Percentiles rank a stretch among this genome's conserved stretches.
These are phyloP conservation scores for Odontesthes bonariensis DNA, from an alignment of 2,113 vertebrate species.

Conservation along the genomic window DNA sequence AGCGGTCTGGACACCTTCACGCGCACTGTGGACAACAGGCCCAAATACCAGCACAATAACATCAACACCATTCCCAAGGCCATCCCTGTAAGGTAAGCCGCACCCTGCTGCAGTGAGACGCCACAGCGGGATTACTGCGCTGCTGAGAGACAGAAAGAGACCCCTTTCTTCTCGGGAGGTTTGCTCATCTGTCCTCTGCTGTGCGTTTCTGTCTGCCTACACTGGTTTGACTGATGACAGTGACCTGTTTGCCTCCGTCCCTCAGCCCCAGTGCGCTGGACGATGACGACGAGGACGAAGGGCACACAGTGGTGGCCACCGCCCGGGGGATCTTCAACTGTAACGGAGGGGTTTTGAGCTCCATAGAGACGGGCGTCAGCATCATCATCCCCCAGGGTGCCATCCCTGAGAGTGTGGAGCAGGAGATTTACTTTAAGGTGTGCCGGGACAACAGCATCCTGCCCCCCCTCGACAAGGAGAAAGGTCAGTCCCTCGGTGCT, in stretches of 20 bases:
- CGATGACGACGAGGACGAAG: slow-evolving; percentile 96
- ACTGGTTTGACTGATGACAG: slow-evolving; percentile 40
- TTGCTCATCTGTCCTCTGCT: slow-evolving; percentile 20
- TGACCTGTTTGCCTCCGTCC: slow-evolving; percentile 21
- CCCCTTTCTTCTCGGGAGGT: slow-evolving; percentile 19
- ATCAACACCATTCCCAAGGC: slow-evolving; percentile 93
- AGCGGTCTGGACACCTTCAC: slow-evolving; percentile 92
- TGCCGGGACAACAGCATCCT: slow-evolving; percentile 99
- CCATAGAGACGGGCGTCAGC: slow-evolving; percentile 97
- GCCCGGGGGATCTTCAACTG: slow-evolving; percentile 96
- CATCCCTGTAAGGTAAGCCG: slow-evolving; percentile 92
- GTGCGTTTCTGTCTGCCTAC: slow-evolving; percentile 5
- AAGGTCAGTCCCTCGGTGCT: slow-evolving; percentile 83
- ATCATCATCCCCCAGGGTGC: slow-evolving; percentile 99
- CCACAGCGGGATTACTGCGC: slow-evolving; percentile 19
- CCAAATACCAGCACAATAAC: slow-evolving; percentile 96
- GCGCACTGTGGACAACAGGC: slow-evolving; percentile 88
- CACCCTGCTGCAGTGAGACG: neutral
- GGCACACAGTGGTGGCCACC: slow-evolving; percentile 97
- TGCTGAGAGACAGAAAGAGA: slow-evolving; percentile 11
- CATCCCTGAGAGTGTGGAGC: slow-evolving; percentile 95
- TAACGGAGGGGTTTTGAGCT: slow-evolving; percentile 97
- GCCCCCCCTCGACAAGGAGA: slow-evolving; percentile 98
- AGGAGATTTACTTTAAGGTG: slow-evolving; percentile 99
- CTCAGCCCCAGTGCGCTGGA: slow-evolving; percentile 92